phyloP scores from a whole-genome alignment of 2,888 invertebrate genomes.

The Chesias legatella region DNA sequence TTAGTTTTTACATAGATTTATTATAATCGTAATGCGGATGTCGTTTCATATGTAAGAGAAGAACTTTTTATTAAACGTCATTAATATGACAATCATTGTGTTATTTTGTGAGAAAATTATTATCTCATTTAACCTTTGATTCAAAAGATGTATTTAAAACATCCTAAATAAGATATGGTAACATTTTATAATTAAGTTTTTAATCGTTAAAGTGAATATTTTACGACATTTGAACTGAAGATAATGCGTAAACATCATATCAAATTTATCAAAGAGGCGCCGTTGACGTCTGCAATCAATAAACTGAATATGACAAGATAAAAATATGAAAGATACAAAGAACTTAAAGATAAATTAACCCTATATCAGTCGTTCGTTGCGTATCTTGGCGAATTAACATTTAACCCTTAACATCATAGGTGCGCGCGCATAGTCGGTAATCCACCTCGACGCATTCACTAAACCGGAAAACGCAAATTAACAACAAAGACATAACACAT shows the following conservation, averaged over 20 bases:
- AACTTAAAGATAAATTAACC: conserved; percentile 11
- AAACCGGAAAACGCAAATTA: conserved; percentile 78
- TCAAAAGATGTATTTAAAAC: too few species aligned
- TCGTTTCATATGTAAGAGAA: conserved; percentile 36
- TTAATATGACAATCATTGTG: conserved; percentile 14
- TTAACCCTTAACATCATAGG: conserved; percentile 45
- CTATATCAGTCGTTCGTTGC: conserved; percentile 5
- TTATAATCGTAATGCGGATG: conserved; percentile 51
- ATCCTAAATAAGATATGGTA: too few species aligned
- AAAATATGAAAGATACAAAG: conserved; percentile 20
- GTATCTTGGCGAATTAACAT: conserved; percentile 39
- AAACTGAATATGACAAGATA: conserved; percentile 12
- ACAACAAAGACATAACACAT: conserved; percentile 78
- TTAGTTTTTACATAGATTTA: conserved; percentile 33
- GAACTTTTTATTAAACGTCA: conserved; percentile 16
- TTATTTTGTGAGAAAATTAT: neutral
- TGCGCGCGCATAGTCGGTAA: conserved; percentile 33
- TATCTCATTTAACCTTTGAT: neutral
- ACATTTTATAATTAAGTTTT: too few species aligned
- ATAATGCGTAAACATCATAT: too few species aligned
- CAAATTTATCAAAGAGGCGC: too few species aligned
- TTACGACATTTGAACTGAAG: too few species aligned
- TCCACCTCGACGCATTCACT: conserved; percentile 68
- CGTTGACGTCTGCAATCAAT: neutral
- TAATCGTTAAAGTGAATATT: too few species aligned